These are phyloP conservation scores for Psittacula echo DNA, from an alignment of 2,797 vertebrate genomes.

Conservation along the genomic window DNA sequence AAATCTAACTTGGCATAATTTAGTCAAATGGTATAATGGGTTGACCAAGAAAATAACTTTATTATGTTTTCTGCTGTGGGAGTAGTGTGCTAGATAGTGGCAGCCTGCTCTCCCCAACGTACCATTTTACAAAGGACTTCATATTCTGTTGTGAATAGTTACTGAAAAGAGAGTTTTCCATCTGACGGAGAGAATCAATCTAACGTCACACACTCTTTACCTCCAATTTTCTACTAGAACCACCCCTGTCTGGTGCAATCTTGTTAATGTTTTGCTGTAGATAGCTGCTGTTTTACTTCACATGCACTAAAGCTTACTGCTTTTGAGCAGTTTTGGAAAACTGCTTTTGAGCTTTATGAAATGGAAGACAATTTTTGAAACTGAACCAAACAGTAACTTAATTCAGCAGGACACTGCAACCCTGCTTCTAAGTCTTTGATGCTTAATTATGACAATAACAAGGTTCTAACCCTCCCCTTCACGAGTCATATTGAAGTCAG, in stretches of 20 bases:
- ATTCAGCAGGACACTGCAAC: background rate
- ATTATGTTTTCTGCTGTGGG: background rate
- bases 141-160: slow-evolving; percentile 37
- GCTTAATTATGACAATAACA: background rate
- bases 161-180: slow-evolving; percentile 32
- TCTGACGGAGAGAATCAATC: slow-evolving; percentile 46
- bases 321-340: background rate
- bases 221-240: slow-evolving; percentile 29
- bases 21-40: background rate
- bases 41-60: slow-evolving; percentile 1
- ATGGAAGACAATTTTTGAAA: background rate
- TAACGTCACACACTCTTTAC: slow-evolving; percentile 11
- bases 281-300: slow-evolving; percentile 37
- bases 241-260: slow-evolving; percentile 50
- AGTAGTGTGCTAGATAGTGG: background rate
- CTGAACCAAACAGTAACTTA: background rate
- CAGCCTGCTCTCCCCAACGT: background rate
- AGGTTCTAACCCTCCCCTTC: background rate
- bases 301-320: background rate
- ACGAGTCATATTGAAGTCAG: background rate
- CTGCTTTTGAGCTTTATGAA: slow-evolving; percentile 2
- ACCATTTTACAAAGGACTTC: slow-evolving; percentile 2
- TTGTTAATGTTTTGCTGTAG: slow-evolving; percentile 32
- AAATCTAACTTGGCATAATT: slow-evolving; percentile 11
- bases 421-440: background rate